Evolutionary conservation across 2,113 vertebrate species (phyloP).

Genomic region (Acanthochromis polyacanthus): DNA sequence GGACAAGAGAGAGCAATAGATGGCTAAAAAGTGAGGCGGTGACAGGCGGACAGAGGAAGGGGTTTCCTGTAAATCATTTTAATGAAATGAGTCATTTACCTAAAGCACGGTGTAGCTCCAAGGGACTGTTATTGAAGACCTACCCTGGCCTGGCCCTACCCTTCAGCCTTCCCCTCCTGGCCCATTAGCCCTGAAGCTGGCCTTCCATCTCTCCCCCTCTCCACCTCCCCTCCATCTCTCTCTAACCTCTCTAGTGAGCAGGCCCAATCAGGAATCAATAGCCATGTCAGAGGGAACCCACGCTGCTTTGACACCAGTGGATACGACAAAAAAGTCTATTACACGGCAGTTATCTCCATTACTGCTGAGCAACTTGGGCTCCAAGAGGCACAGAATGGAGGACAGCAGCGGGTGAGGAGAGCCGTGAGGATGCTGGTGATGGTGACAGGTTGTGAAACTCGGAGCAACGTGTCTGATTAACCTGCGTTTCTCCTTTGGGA

Average conservation of each 20-base stretch:
- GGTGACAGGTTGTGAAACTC: conserved; percentile 65
- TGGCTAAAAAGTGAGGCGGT: conserved; percentile 55
- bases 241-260: conserved; percentile 52
- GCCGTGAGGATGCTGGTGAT: conserved; percentile 23
- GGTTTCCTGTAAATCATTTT: conserved; percentile 74
- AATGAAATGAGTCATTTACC: conserved; percentile 76
- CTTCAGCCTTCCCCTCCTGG: conserved; percentile 47
- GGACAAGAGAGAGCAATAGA: conserved; percentile 37
- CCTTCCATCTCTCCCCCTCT: conserved; percentile 31
- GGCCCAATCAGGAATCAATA: conserved; percentile 78
- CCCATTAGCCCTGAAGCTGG: conserved; percentile 51
- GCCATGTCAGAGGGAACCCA: conserved; percentile 68
- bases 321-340: conserved; percentile 79
- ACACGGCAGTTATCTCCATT: conserved; percentile 76
- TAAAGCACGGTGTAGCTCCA: conserved; percentile 52
- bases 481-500: conserved; percentile 68
- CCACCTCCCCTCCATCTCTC: conserved; percentile 15
- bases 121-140: conserved; percentile 36
- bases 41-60: conserved; percentile 36
- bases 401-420: conserved; percentile 54
- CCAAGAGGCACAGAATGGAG: conserved; percentile 39
- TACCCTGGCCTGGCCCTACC: conserved; percentile 29
- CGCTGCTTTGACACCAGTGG: conserved; percentile 66
- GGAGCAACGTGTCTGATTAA: conserved; percentile 76
- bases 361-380: conserved; percentile 63